phyloP scores from a whole-genome alignment of 1,140 invertebrate species.

The Diachasma alloeum region DNA sequence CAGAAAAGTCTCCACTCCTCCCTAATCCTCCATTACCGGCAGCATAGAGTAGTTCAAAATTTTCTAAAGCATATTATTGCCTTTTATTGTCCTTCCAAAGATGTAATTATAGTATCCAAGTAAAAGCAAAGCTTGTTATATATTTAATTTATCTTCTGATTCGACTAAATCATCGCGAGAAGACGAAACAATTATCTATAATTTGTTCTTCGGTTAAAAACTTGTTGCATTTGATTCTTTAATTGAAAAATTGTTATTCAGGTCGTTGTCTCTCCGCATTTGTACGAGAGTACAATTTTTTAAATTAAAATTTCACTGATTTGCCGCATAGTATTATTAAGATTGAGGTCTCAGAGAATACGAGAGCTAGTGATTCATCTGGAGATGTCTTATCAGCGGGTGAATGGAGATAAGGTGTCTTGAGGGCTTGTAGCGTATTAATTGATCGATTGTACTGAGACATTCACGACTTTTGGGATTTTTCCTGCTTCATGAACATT shows the following conservation, averaged over 20 bases:
- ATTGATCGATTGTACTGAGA: too few species aligned
- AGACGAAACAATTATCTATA: neutral
- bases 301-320: neutral
- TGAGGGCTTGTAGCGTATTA: too few species aligned
- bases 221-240: constrained; percentile 12
- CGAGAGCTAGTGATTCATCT: too few species aligned
- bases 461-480: too few species aligned
- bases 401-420: too few species aligned
- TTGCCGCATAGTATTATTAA: too few species aligned
- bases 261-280: neutral
- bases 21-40: neutral
- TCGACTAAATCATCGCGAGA: neutral
- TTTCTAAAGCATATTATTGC: constrained; percentile 13
- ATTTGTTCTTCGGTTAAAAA: neutral
- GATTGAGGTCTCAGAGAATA: too few species aligned
- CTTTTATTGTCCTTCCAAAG: constrained; percentile 54
- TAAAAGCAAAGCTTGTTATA: constrained; percentile 22
- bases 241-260: neutral
- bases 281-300: neutral
- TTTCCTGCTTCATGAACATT: too few species aligned
- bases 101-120: constrained; percentile 47
- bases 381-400: too few species aligned
- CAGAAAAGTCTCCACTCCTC: too few species aligned
- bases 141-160: constrained; percentile 4
- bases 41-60: neutral